Percentiles rank a stretch among this genome's conserved stretches.
phyloP scores from a whole-genome alignment of 2,888 invertebrate species.

The Nephrocerus scutellatus region DNA sequence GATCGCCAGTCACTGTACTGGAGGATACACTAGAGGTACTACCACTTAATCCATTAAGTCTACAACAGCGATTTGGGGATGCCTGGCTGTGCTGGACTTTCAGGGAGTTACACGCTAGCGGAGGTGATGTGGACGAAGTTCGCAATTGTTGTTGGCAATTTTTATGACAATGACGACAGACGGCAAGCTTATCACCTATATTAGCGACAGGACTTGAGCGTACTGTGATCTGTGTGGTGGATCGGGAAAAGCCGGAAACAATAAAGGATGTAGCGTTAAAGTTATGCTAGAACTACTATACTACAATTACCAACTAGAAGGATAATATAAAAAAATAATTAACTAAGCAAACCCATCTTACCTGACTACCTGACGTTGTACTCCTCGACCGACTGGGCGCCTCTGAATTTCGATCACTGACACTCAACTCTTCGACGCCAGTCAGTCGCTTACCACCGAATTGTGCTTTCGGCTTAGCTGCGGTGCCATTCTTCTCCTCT shows the following conservation, averaged over 20 bases:
- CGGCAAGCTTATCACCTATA: slow-evolving; percentile 61
- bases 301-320: slow-evolving; percentile 1
- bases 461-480: slow-evolving; percentile 30
- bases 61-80: slow-evolving; percentile 47
- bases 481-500: slow-evolving; percentile 40
- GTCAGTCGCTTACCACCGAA: slow-evolving; percentile 41
- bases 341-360: slow-evolving; percentile 37
- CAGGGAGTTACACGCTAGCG: slow-evolving; percentile 42
- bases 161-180: slow-evolving; percentile 72
- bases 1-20: slow-evolving; percentile 42
- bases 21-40: slow-evolving; percentile 43
- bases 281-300: slow-evolving; percentile 1
- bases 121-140: slow-evolving; percentile 26
- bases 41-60: slow-evolving; percentile 34
- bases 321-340: not conserved
- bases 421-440: slow-evolving; percentile 48
- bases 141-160: slow-evolving; percentile 52
- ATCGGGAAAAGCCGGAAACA: slow-evolving; percentile 4
- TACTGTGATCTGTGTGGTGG: slow-evolving; percentile 60
- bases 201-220: slow-evolving; percentile 64
- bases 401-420: slow-evolving; percentile 49
- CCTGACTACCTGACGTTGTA: slow-evolving; percentile 72
- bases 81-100: slow-evolving; percentile 48
- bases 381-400: slow-evolving; percentile 64
- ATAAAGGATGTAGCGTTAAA: slow-evolving; percentile 9